These are phyloP conservation scores for Cassiopea andromeda DNA, from an alignment of 30 jellyfish, hydroid and myxozoan genomes.

Conservation along the genomic window DNA sequence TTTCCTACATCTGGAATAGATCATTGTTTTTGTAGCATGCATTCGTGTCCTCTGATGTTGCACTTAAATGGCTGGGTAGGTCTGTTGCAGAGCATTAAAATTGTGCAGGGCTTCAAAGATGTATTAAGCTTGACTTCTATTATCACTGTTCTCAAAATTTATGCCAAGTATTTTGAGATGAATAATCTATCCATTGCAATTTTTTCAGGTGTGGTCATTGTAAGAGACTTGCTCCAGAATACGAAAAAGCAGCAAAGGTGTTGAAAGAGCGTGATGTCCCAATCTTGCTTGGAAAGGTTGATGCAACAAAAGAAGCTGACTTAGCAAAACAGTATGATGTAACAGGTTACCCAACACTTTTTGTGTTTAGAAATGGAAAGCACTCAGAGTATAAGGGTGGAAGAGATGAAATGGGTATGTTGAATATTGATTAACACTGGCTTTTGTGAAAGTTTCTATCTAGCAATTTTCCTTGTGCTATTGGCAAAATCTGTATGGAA, in stretches of 20 bases:
- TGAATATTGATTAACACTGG: background rate
- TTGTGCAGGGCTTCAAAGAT: too few relatives aligned
- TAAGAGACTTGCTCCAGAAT: conserved; percentile 93
- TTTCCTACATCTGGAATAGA: too few relatives aligned
- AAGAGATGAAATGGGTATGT: conserved; percentile 86
- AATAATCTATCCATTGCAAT: too few relatives aligned
- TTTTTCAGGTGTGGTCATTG: conserved; percentile 97
- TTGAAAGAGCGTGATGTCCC: conserved; percentile 78
- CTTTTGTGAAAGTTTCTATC: background rate
- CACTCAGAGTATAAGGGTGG: conserved; percentile 96
- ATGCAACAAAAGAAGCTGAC: conserved; percentile 92
- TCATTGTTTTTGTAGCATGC: too few relatives aligned
- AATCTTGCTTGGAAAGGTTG: conserved; percentile 90
- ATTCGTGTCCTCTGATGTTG: too few relatives aligned
- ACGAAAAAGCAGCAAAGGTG: conserved; percentile 95
- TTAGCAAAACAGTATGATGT: conserved; percentile 81
- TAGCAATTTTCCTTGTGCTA: background rate
- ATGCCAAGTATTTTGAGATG: too few relatives aligned
- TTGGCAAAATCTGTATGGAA: background rate
- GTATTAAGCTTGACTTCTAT: too few relatives aligned
- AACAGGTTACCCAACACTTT: conserved; percentile 97
- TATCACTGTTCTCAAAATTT: too few relatives aligned
- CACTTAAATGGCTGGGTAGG: too few relatives aligned
- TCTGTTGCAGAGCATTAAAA: too few relatives aligned
- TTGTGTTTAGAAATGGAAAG: conserved; percentile 89